Base-by-base conservation (phyloP, 2,888 invertebrate species). In the Euphydryas editha region DNA sequence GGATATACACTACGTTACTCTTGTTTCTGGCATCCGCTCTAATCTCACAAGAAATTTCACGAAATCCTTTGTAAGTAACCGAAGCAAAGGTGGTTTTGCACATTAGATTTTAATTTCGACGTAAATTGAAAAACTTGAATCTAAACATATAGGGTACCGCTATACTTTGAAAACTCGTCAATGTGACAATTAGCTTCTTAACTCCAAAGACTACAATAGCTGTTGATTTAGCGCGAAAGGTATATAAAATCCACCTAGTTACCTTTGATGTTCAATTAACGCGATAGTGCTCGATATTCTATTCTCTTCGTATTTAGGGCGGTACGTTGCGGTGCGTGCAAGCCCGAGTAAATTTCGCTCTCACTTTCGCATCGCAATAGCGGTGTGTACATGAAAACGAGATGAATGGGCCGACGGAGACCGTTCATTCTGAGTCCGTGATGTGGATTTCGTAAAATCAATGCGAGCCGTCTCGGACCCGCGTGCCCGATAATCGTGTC, bases 361-460 rank as follows among this genome's bases (percentile, higher is more conserved):
- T 92, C 92, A 87, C 92, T 91, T 92, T 92, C 92, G 87, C 83
- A 88, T 87, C 84, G 89, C 87, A 88, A 88, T 84, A 89, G 86
- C 85, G 82, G 81, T 84, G 83, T 86, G 86, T 88, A 90, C 88
- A 90, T 88, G 89, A 88, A 90, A 92, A 90, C 89, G 90, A 92
- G 91, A 91, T 92, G 92, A 92, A 92, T 92, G 91, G 88, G 83
- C 78, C 85, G 86, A 82, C 87, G 83, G 87, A 87, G 88, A 83
- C 86, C 86, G 89, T 89, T 88, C 86, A 83, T 88, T 90, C 86
- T 81, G 82, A 86, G 83, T 81, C 84, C 81, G 88, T 87, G 85
- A 86, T 90, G 88, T 86, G 87, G 86, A 89, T 88, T 90, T 90
- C 85, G 87, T 86, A 88, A 90, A 91, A 91, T 90, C 91, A 89